Evolutionary conservation across 2,888 invertebrate species (phyloP), one percentile per base, ranked within the genome.

Genomic region (Drosophila emarginata): DNA sequence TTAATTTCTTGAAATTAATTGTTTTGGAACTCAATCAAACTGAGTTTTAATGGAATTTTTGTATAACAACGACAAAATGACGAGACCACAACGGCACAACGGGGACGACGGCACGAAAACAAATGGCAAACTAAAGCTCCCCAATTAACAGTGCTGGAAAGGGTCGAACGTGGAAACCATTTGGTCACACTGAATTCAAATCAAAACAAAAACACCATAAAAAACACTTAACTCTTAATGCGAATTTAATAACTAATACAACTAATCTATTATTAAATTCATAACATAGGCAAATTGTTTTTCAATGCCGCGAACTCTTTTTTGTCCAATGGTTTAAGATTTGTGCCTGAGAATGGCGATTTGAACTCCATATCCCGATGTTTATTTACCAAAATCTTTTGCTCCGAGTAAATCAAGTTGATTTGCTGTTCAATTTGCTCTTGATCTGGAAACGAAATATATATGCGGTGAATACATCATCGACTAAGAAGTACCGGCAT

Each of bases 281-380:
- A 89, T 63, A 90, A 62, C 73, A 89, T 76, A 2, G 91, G 91
- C 18, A 91, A 74, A 79, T 89, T 91, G 0, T 89, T 77, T 57
- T 89, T 90, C 0, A 92, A 51, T 0, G 89, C 90, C 7, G 72
- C 78, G 45, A 91, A 88, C 72, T 92, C 92, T 3, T 90, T 87
- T 2, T 72, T 79, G n/a, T 77, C 80, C 57, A 92, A 65, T 0
- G 92, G 82, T 52, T 91, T 91, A 14, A 92, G 61, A 59, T 91
- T 72, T 0, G 91, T 90, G n/a, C 92, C 92, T 2, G 85, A 85
- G 40, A 89, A 90, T 0, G 91, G 92, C 0, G 87, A 75, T 14
- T 80, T 80, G 61, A 88, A 87, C 59, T 92, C 92, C 64, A 92
- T 76, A 51, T 92, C 91, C 0, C 92, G 89, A 74, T 90, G 92